Evolutionary conservation across 2,113 vertebrate genomes (phyloP).

Genomic region (Crotalus tigris): DNA sequence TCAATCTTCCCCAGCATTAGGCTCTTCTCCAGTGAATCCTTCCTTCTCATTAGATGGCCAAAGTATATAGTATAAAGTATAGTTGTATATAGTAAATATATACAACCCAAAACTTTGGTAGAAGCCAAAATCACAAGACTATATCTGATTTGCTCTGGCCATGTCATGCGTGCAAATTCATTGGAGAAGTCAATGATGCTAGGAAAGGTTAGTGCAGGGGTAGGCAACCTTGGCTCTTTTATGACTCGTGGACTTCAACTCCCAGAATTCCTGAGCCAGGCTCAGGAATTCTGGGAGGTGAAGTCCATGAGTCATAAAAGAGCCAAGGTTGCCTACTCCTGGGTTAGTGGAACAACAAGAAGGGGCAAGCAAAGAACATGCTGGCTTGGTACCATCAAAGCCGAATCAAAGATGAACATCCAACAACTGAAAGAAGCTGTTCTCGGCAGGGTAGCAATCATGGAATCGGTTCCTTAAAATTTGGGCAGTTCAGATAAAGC

Average conservation of each 20-base stretch:
- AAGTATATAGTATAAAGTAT: too few species aligned
- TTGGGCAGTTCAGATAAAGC: background rate
- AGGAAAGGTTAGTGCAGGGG: background rate
- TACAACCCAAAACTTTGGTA: background rate
- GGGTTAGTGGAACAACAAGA: background rate
- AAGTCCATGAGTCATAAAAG: too few species aligned
- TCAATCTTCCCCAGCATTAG: too few species aligned
- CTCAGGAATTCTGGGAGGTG: too few species aligned
- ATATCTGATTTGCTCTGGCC: background rate
- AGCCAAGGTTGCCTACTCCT: too few species aligned
- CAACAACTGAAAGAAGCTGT: background rate
- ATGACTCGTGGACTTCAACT: too few species aligned
- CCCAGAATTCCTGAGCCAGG: too few species aligned
- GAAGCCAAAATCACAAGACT: background rate
- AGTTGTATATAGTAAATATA: background rate
- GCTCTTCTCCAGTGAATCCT: too few species aligned
- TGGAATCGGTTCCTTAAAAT: background rate
- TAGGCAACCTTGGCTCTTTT: too few species aligned
- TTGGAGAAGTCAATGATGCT: background rate
- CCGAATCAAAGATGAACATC: too few species aligned
- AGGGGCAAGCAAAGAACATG: background rate
- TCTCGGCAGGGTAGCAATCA: background rate
- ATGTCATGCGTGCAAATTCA: background rate
- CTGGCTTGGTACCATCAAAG: background rate
- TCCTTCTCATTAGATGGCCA: too few species aligned